Evolutionary conservation across 2,113 vertebrate species (phyloP).

Genomic region (Tetrax tetrax): DNA sequence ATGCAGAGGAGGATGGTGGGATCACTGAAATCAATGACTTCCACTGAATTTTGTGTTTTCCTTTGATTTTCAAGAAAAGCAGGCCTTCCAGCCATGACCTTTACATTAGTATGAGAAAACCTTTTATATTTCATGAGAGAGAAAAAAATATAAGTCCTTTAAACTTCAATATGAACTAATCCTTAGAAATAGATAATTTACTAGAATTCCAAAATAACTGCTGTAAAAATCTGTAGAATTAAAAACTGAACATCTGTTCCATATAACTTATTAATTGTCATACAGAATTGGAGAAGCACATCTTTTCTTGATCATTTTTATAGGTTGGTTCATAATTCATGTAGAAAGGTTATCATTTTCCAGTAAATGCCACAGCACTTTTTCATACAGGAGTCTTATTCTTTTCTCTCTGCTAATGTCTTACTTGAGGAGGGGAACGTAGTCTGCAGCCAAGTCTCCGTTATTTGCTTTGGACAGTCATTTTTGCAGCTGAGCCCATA

Average conservation of each 20-base stretch:
- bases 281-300: background rate
- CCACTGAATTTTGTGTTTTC: background rate
- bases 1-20: background rate
- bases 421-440: background rate
- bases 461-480: slow-evolving; percentile 50
- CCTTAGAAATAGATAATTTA: background rate
- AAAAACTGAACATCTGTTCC: background rate
- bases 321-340: background rate
- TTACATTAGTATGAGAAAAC: background rate
- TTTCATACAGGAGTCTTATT: background rate
- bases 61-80: background rate
- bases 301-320: background rate
- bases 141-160: background rate
- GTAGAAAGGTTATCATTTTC: background rate
- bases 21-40: background rate
- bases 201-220: background rate
- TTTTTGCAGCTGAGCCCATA: slow-evolving; percentile 46
- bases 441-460: background rate
- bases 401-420: slow-evolving; percentile 4
- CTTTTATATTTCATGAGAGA: background rate
- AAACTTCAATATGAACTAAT: background rate
- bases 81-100: background rate
- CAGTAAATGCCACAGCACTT: background rate
- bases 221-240: background rate
- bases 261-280: background rate